These are phyloP conservation scores for Amphipoea oculea DNA, from an alignment of 2,888 invertebrate species.

Conservation along the genomic window DNA sequence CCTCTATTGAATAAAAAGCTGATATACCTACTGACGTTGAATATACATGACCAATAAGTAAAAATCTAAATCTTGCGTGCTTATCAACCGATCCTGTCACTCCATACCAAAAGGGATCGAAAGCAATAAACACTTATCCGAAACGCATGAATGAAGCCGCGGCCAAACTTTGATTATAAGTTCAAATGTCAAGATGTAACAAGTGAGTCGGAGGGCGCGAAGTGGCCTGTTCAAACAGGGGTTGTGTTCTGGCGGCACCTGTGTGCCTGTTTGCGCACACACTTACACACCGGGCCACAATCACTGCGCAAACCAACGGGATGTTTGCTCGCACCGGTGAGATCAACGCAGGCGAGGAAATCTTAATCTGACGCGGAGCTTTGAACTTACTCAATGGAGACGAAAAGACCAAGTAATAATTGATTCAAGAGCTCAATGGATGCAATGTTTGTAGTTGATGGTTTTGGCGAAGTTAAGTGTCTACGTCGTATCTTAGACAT, in stretches of 20 bases:
- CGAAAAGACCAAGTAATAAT: conserved; percentile 63
- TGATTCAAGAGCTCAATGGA: conserved; percentile 62
- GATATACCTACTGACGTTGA: not conserved
- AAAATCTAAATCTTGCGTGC: conserved; percentile 9
- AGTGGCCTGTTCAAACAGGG: conserved; percentile 83
- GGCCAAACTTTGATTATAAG: conserved; percentile 66
- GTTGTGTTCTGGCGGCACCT: conserved; percentile 77
- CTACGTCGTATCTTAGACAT: not conserved
- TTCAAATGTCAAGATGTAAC: conserved; percentile 78
- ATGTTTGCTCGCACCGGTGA: conserved; percentile 81
- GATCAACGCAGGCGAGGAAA: conserved; percentile 82
- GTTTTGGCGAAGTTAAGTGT: not conserved
- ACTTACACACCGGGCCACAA: conserved; percentile 86
- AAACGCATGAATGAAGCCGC: conserved; percentile 52
- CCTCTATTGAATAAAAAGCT: not conserved
- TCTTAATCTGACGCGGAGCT: conserved; percentile 82
- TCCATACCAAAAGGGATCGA: conserved; percentile 34
- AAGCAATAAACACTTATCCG: conserved; percentile 57
- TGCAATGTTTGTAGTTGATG: conserved; percentile 3
- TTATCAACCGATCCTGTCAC: conserved; percentile 42
- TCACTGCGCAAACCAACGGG: conserved; percentile 82
- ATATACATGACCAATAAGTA: not conserved
- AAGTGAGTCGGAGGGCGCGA: conserved; percentile 72
- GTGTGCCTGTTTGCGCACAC: conserved; percentile 84
- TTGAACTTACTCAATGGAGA: conserved; percentile 73